Evolutionary conservation across 37 sponge, comb jelly and placozoan species (phyloP), one percentile per base, ranked within the genome.

Genomic region (Ianthella basta): DNA sequence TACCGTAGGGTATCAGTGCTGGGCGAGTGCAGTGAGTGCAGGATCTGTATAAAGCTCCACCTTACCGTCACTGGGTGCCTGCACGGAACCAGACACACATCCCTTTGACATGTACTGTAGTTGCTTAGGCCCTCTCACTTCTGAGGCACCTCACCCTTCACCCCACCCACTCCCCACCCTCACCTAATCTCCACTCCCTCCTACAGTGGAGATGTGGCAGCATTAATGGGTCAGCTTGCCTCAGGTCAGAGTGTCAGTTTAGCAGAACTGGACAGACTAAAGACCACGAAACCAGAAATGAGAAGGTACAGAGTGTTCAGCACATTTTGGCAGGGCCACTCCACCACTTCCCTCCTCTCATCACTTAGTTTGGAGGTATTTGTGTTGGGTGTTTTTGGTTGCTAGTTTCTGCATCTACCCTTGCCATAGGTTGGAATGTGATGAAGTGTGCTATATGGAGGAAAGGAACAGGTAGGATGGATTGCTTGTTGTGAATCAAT

Each of bases 401-500:
- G n/a, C 61, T 21, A 8, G 19, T 63, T 25, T 23, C 19, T 33
- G 23, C 35, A 56, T 10, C 44, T 65, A 0, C 25, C 2, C 80
- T 5, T 80, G 4, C 36, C n/a, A 27, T 27, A 86, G 68, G 50
- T 80, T 96, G 72, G 90, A 93, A 32, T 96, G 97, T 79, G 94
- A 96, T 84, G 94, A 93, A 69, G 86, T 83, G 59, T 96, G 97
- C 79, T 83, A 66, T 19, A 87, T 89, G 57, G 84, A 82, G 54
- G 91, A 91, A 69, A 89, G 97, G 56, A 96, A 96, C 82, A 89
- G 87, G 87, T 87, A 69, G 38, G 44, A n/a, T 0, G 1, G 19
- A 4, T 38, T 55, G 33, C 15, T 36, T 23, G 15, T 36, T 27
- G 19, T 81, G 19, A 39, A 59, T 30, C 3, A 27, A 4, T 8